Evolutionary conservation across 2,113 vertebrate species (phyloP).

Genomic region (Muscicapa adusta): DNA sequence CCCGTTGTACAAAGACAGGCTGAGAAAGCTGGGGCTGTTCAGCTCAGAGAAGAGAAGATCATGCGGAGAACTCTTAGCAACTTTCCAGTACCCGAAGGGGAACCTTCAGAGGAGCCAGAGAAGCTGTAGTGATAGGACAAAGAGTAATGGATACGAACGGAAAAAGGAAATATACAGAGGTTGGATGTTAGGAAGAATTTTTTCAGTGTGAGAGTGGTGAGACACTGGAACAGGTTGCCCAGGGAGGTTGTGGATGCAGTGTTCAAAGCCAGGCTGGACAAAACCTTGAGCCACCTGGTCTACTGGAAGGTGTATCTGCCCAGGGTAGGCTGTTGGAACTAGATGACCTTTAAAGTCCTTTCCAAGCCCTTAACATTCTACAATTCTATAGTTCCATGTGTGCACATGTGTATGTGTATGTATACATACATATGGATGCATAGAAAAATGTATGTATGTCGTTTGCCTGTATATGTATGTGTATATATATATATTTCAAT

Average conservation of each 20-base stretch:
- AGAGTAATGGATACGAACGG: background rate
- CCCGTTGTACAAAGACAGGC: rapidly evolving
- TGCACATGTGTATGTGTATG: rapidly evolving
- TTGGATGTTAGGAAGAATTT: background rate
- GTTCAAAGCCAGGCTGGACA: background rate
- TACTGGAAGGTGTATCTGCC: background rate
- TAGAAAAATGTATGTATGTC: background rate
- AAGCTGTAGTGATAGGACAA: background rate
- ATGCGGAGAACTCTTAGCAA: background rate
- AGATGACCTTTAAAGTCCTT: background rate
- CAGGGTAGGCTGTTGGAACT: background rate
- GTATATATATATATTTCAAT: background rate
- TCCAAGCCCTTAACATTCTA: background rate
- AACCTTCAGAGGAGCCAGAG: background rate
- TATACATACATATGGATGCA: too few relatives aligned
- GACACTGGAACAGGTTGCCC: background rate
- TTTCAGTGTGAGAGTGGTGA: background rate
- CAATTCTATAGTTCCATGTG: background rate
- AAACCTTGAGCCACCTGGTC: background rate
- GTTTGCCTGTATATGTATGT: rapidly evolving
- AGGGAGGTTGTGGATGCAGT: background rate
- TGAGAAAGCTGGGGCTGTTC: background rate
- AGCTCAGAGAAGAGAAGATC: background rate
- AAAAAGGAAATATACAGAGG: background rate
- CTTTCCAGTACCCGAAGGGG: background rate